Evolutionary conservation across 2,888 invertebrate genomes (phyloP).

Genomic region (Conus canariensis): DNA sequence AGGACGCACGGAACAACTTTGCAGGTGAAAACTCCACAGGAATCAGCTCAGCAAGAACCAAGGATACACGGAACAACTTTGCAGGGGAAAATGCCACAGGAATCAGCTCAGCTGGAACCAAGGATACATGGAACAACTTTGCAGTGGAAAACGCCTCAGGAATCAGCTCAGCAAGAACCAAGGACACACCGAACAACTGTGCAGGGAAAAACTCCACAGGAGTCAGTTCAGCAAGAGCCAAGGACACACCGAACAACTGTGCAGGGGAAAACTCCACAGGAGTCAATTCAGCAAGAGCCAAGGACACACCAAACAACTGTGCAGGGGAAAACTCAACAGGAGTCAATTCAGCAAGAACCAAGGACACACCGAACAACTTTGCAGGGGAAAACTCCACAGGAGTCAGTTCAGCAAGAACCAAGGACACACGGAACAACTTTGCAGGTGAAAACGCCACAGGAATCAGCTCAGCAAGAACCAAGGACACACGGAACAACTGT

Average conservation of each 20-base stretch:
- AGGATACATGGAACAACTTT: neutral
- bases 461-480: neutral
- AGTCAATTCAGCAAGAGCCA: neutral
- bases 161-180: neutral
- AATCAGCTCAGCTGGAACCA: neutral
- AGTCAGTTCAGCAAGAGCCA: neutral
- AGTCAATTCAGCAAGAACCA: neutral
- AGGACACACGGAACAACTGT: neutral
- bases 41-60: neutral
- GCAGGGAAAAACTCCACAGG: neutral
- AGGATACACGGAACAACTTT: no score
- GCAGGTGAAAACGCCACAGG: no score
- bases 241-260: neutral
- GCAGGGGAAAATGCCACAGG: neutral
- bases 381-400: no score
- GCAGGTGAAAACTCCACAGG: neutral
- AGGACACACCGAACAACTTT: neutral
- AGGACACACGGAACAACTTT: no score
- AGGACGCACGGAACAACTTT: neutral
- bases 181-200: neutral
- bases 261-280: neutral
- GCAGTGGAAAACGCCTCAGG: no score
- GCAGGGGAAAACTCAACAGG: neutral
- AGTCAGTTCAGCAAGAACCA: no score
- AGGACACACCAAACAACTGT: no score